Conservation (phyloP, 2,888 invertebrate species). For the Venustoraphidia nigricollis region DNA sequence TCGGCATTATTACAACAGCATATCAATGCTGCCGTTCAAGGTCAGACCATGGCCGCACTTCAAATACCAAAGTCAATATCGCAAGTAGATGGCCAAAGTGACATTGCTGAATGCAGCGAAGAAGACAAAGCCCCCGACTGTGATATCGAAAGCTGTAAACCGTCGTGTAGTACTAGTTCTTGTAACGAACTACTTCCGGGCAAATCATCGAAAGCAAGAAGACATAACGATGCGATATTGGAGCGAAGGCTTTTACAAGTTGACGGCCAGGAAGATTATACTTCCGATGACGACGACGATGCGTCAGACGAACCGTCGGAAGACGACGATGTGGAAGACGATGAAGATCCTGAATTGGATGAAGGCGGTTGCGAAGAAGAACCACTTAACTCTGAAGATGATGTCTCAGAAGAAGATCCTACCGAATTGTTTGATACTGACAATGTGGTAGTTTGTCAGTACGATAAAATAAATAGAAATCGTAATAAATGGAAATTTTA, state of each 20-base stretch:
- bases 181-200: neutral
- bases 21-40: conserved; percentile 63
- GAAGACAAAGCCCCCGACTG: too few relatives aligned
- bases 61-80: conserved; percentile 1
- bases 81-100: conserved; percentile 22
- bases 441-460: conserved; percentile 98
- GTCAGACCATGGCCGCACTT: conserved; percentile 27
- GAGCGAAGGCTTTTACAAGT: conserved; percentile 14
- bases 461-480: conserved; percentile 97
- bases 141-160: neutral
- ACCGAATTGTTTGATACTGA: conserved; percentile 95
- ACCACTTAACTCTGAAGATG: conserved; percentile 91
- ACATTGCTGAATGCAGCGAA: too few relatives aligned
- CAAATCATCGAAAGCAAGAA: neutral
- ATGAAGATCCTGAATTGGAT: conserved; percentile 32
- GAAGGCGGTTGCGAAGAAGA: conserved; percentile 45
- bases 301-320: conserved; percentile 45
- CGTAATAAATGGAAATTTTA: conserved; percentile 99
- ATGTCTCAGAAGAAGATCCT: conserved; percentile 92
- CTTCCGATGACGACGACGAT: conserved; percentile 65
- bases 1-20: conserved; percentile 77
- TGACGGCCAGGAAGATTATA: conserved; percentile 41
- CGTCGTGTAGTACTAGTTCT: neutral
- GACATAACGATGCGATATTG: neutral
- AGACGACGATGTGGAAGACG: conserved; percentile 45